Conservation (phyloP, 2,888 invertebrate genomes). For the Blera fallax region DNA sequence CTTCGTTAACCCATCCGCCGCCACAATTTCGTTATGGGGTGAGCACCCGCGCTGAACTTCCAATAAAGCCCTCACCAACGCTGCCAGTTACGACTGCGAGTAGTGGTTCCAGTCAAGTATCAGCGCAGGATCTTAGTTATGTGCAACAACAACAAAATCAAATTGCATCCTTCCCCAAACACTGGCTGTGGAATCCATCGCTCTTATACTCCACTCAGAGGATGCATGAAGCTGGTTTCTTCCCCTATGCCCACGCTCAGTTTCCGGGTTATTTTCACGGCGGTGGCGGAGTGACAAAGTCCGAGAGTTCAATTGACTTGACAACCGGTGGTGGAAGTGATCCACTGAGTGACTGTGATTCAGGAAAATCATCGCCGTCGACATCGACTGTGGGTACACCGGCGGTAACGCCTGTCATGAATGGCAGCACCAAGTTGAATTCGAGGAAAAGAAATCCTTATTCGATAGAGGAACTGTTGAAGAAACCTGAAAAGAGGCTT, state of each 20-base stretch:
- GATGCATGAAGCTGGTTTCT: conserved; percentile 75
- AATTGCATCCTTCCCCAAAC: conserved; percentile 78
- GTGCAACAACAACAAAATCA: conserved; percentile 74
- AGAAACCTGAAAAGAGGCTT: conserved; percentile 87
- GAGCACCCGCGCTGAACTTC: conserved; percentile 72
- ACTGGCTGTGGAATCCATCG: conserved; percentile 82
- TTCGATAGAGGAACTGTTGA: conserved; percentile 92
- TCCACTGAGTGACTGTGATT: conserved; percentile 81
- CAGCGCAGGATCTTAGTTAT: conserved; percentile 78
- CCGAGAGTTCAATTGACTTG: conserved; percentile 80
- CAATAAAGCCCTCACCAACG: conserved; percentile 79
- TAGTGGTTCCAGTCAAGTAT: conserved; percentile 31
- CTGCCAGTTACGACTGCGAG: conserved; percentile 73
- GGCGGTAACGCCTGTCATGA: conserved; percentile 76
- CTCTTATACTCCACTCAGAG: conserved; percentile 80
- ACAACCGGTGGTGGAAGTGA: conserved; percentile 77
- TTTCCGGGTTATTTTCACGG: conserved; percentile 75
- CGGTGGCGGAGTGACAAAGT: conserved; percentile 77
- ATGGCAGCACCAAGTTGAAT: conserved; percentile 73
- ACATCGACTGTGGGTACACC: conserved; percentile 73
- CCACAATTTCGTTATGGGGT: conserved; percentile 73
- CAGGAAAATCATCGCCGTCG: conserved; percentile 81
- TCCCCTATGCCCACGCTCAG: conserved; percentile 75
- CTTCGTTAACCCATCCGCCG: conserved; percentile 63
- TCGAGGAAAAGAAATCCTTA: conserved; percentile 88